Evolutionary conservation across 2,888 invertebrate species (phyloP), one percentile per base, ranked within the genome.

Genomic region (Lycaena phlaeas): DNA sequence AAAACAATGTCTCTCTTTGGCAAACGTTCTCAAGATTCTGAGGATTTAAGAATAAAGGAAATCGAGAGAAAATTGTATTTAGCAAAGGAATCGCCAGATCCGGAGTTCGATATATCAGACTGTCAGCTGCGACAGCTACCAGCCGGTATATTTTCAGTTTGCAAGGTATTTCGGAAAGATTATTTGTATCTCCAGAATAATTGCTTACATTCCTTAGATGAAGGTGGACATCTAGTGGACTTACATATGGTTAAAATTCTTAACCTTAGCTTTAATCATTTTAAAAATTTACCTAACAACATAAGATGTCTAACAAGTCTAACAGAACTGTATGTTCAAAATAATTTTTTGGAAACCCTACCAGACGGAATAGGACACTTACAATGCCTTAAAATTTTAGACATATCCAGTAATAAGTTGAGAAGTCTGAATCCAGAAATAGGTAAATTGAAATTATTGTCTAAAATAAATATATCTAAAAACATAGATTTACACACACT

Each of bases 101-200:
- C 91, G 40, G 86, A 89, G 45, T 94, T 93, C 70, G 94, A 95
- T 71, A 68, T 95, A 46, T 91, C 93, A 3, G 90, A 90, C 50
- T 95, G 95, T 71, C 88, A 89, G 60, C 73, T 95, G 42, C 87
- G 87, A 53, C 86, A 77, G 58, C 88, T 95, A 40, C 94, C 95
- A 27, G 82, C 89, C 44, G 93, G 93, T 45, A 90, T 93, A 41
- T 95, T 89, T 72, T 89, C 92, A 17, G 75, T 93, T 43, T 94
- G 94, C 68, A 90, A 91, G 72, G 93, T 95, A 29, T 90, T 93
- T 61, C 87, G 93, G 51, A 95, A 95, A 75, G 89, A 92, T 60
- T 74, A 79, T 45, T 68, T 93, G 50, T 86, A 85, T 64, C 72
- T 91, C 52, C 87, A 92, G 59, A 84, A 87, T 54, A 95, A 95